A percentile compares a stretch with the other conserved stretches of the same genome.
phyloP scores from a whole-genome alignment of 1,140 invertebrate species.

The Philotrypesis tridentata region DNA sequence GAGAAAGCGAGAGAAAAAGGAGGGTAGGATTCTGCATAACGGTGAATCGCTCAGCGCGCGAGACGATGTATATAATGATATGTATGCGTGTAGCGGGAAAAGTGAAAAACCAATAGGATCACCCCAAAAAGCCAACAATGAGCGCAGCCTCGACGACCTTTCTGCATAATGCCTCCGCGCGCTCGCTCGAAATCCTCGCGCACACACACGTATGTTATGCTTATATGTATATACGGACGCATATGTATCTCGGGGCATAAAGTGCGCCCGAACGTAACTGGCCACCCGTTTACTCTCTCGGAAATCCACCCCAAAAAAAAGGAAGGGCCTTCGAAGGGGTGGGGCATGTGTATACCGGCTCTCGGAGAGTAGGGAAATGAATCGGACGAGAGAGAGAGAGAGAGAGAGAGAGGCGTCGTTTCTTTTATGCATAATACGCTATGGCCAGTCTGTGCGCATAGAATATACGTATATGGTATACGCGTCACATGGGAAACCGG shows the following conservation, averaged over 20 bases:
- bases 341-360: background rate
- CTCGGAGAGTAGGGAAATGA: background rate
- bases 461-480: background rate
- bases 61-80: background rate
- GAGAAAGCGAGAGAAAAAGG: background rate
- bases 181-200: too few species aligned
- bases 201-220: background rate
- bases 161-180: background rate
- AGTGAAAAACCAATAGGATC: background rate
- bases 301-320: background rate
- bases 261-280: background rate
- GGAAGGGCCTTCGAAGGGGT: background rate
- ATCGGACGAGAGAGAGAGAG: background rate
- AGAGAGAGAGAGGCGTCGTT: background rate
- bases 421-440: background rate
- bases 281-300: background rate
- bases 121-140: background rate
- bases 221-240: too few species aligned
- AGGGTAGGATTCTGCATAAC: background rate
- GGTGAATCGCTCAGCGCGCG: too few species aligned
- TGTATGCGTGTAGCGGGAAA: background rate
- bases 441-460: background rate
- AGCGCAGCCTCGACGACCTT: background rate
- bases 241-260: too few species aligned
- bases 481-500: constrained; percentile 22